Evolutionary conservation across 1,140 invertebrate genomes (phyloP).

Genomic region (Lepidurus couesii): DNA sequence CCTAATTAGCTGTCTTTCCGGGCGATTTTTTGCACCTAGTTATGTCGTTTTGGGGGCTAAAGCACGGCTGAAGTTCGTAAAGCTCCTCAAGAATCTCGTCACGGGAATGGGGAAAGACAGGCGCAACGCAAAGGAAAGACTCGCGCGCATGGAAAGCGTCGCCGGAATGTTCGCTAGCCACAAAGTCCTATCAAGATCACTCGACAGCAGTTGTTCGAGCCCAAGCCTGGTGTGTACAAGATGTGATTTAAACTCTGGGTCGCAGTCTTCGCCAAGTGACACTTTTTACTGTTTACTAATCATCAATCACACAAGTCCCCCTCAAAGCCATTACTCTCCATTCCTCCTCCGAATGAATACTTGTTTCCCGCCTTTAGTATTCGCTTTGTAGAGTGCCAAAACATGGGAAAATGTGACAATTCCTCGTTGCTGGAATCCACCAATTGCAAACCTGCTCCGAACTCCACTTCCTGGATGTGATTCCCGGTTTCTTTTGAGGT

Average conservation of each 20-base stretch:
- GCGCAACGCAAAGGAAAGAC: not conserved
- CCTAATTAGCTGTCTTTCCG: no score
- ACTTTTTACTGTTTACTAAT: no score
- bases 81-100: no score
- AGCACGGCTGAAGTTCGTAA: no score
- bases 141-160: not conserved
- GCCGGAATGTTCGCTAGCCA: not conserved
- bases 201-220: not conserved
- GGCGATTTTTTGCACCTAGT: no score
- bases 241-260: not conserved
- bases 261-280: no score
- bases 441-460: not conserved
- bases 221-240: not conserved
- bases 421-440: not conserved
- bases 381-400: no score
- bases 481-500: not conserved
- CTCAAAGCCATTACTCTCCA: no score
- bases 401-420: not conserved
- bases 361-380: no score
- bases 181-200: not conserved
- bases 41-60: no score
- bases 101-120: not conserved
- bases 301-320: no score
- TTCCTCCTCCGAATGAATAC: no score
- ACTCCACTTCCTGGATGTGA: not conserved